Evolutionary conservation across 2,888 invertebrate genomes (phyloP).

Genomic region (Teleogryllus oceanicus): DNA sequence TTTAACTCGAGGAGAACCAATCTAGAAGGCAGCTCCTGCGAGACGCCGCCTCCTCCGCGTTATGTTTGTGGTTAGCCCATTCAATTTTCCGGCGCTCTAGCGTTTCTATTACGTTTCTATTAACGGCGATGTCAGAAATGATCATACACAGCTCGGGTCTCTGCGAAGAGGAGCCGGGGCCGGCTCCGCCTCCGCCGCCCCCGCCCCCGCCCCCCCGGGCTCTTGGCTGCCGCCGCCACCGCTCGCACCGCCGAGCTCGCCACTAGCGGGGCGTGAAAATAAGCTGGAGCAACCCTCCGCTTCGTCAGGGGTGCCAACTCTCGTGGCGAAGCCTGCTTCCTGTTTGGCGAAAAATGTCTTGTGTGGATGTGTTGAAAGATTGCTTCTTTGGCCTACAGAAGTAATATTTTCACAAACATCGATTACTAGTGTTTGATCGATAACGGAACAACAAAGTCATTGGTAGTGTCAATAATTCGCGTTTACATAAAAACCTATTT

Average conservation of each 20-base stretch:
- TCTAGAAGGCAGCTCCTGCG: conserved; percentile 12
- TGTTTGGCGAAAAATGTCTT: too few species aligned
- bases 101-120: conserved; percentile 38
- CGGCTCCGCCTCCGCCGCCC: not conserved
- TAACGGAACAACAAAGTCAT: too few species aligned
- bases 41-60: not conserved
- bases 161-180: not conserved
- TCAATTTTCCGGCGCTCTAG: conserved; percentile 37
- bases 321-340: not conserved
- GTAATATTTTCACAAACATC: not conserved
- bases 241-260: conserved; percentile 4
- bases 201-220: not conserved
- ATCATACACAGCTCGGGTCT: conserved; percentile 4
- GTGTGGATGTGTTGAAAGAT: too few species aligned
- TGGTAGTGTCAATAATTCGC: too few species aligned
- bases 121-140: conserved; percentile 33
- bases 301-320: not conserved
- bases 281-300: conserved; percentile 20
- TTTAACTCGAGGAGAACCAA: conserved; percentile 7
- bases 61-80: conserved; percentile 30
- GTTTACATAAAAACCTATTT: too few species aligned
- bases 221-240: conserved; percentile 11
- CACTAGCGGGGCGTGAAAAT: conserved; percentile 27
- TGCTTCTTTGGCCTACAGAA: too few species aligned
- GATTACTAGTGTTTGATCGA: too few species aligned